Evolutionary conservation across 64 coral and sea anemone genomes (phyloP), one percentile per base, ranked within the genome.

Genomic region (Astreopora myriophthalma): DNA sequence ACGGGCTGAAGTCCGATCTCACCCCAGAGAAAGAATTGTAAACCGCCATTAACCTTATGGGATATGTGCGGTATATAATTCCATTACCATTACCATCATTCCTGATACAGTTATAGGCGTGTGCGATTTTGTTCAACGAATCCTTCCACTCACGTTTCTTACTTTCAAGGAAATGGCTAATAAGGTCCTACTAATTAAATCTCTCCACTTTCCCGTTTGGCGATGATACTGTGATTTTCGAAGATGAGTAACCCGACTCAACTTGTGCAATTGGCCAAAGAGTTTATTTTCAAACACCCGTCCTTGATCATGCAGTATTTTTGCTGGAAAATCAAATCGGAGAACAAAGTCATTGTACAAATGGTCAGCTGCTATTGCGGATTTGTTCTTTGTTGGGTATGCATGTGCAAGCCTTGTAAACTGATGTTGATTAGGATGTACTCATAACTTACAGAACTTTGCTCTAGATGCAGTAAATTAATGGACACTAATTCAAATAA

Each of bases 91-190:
- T n/a, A n/a, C n/a, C n/a, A n/a, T n/a, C n/a, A n/a, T n/a, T n/a
- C n/a, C 60, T 48, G 5, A 79, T 84, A 61, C 79, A 92, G 20
- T 92, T 92, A 67, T 85, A 92, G 6, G 89, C 89, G 32, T 92
- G 89, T 31, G 85, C 79, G 20, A 92, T 79, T 74, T 92, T 92
- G 64, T 92, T 85, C 16, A 92, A 33, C 6, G 66, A 84, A 25
- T 74, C 79, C 36, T 84, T 84, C 62, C n/a, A 85, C 49, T 57
- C 73, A 5, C 31, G 9, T 75, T 92, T 92, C 78, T 35, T 13
- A 26, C n/a, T n/a, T n/a, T n/a, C n/a, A n/a, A n/a, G n/a, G n/a
- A n/a, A n/a, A n/a, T n/a, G n/a, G n/a, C n/a, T n/a, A n/a, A n/a
- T n/a, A n/a, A n/a, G n/a, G n/a, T n/a, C n/a, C n/a, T n/a, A n/a